Evolutionary conservation across 2,113 vertebrate genomes (phyloP), one percentile per base, ranked within the genome.

Genomic region (Dunckerocampus dactyliophorus): DNA sequence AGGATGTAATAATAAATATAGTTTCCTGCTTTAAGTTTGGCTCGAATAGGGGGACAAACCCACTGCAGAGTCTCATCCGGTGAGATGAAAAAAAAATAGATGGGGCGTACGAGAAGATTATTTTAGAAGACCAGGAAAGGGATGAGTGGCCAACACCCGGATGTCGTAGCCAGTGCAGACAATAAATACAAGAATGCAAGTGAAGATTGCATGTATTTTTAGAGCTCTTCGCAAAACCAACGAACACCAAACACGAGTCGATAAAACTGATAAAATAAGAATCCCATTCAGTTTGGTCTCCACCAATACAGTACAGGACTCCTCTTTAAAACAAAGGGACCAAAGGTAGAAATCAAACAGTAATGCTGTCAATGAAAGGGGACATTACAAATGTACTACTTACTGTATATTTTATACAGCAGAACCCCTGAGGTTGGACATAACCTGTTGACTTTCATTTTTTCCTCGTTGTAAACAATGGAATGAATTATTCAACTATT

Each of bases 91-190:
- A n/a, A 8, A 17, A 37, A 34, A 52, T 28, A 49, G 21, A 16
- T 28, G 3, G 53, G 34, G n/a, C 60, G 47, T 45, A 53, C 47
- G 22, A 58, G 43, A 46, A 65, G 54, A 51, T 84, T 77, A 82
- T 84, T 85, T 84, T 82, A 37, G 72, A 76, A 62, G 62, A 74
- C 39, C 80, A 86, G 85, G 81, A 87, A 86, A 71, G 73, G 79
- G 85, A 80, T 83, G 78, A 69, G 59, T 22, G 65, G 67, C 72
- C 71, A 58, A 70, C 74, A 21, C 80, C 74, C 76, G 48, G 21
- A 64, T 52, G 8, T 47, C 63, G 53, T 54, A n/a, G n/a, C 24
- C 3, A 5, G n/a, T 28, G 31, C 37, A 48, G 53, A 70, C n/a
- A 52, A 22, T 51, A 55, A 37, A 19, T 11, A 19, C 53, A 56